Conservation (phyloP, 2,888 invertebrate genomes). For the Allolobophora icterica region DNA sequence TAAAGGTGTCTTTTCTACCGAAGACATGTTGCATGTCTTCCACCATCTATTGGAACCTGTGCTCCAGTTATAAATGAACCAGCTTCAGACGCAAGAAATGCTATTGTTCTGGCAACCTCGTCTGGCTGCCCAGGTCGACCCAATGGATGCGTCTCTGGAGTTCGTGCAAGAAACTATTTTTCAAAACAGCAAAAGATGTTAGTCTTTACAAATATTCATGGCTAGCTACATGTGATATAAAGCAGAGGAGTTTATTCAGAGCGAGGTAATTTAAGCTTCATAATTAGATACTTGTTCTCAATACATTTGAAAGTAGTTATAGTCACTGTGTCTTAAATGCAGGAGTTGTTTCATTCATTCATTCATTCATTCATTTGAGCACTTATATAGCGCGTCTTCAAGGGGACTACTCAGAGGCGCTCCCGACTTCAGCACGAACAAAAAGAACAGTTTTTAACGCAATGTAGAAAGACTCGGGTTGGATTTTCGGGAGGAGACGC, state of each 20-base stretch:
- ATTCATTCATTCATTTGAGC: too few relatives aligned
- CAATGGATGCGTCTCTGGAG: constrained; percentile 87
- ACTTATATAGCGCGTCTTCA: too few relatives aligned
- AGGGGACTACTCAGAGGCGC: too few relatives aligned
- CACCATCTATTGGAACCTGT: constrained; percentile 89
- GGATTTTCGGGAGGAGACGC: too few relatives aligned
- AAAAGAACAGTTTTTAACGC: too few relatives aligned
- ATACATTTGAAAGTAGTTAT: background rate
- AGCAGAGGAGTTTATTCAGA: too few relatives aligned
- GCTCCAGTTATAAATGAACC: constrained; percentile 87
- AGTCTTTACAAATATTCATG: background rate
- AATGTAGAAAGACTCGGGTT: too few relatives aligned
- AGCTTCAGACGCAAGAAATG: constrained; percentile 84
- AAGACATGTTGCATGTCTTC: constrained; percentile 90
- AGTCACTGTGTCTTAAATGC: background rate
- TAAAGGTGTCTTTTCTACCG: constrained; percentile 66
- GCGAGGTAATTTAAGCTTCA: background rate
- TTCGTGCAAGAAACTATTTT: constrained; percentile 78
- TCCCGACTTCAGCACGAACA: too few relatives aligned
- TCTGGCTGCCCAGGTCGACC: constrained; percentile 81
- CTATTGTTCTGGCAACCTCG: constrained; percentile 88
- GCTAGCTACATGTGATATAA: too few relatives aligned
- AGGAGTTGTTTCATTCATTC: background rate
- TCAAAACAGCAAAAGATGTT: background rate
- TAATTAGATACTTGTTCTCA: background rate